Base-by-base conservation (phyloP, 2,888 invertebrate genomes). In the Cephus rjabovi region DNA sequence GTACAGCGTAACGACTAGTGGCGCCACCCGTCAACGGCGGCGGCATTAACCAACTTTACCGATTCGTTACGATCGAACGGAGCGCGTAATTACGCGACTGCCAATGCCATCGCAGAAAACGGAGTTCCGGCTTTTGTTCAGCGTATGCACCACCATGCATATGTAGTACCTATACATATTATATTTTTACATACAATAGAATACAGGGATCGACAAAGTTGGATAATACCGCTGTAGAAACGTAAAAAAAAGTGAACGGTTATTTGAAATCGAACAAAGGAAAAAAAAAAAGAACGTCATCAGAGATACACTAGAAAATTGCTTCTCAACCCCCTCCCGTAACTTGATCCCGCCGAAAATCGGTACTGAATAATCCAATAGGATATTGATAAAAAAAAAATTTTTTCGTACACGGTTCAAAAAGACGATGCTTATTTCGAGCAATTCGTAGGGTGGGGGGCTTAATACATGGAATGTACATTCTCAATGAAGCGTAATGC, bases 41-140 rank as follows among this genome's bases (percentile, higher is more conserved):
- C 56, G 56, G 56, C 56, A 23, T 56, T 23, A 56, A 1, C 56
- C 9, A 56, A 75, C 69, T 77, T 77, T 56, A 23, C 40, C 77
- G 77, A 77, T 77, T 77, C 74, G 74, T 77, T 77, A 56, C 77
- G 77, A 77, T 77, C 75, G 77, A 77, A 75, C 77, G 73, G 74
- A 70, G 75, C 77, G 56, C 76, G 71, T 15, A 77, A 77, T 77
- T 77, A 77, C 77, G 23, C 23, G 56, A 56, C 56, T 23, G 56
- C 56, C 23, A 56, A 56, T 56, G 56, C 56, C 56, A 56, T 56
- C 23, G 56, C 56, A 56, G 56, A 56, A 40, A 56, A 56, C 56
- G 23, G 23, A 56, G 56, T 56, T 56, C 23, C 56, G 56, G 56
- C 56, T 56, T 56, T 56, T 56, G 56, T 56, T 56, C 56, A 23